Conservation (phyloP, 2,888 invertebrate species). For the Zeuzera pyrina region DNA sequence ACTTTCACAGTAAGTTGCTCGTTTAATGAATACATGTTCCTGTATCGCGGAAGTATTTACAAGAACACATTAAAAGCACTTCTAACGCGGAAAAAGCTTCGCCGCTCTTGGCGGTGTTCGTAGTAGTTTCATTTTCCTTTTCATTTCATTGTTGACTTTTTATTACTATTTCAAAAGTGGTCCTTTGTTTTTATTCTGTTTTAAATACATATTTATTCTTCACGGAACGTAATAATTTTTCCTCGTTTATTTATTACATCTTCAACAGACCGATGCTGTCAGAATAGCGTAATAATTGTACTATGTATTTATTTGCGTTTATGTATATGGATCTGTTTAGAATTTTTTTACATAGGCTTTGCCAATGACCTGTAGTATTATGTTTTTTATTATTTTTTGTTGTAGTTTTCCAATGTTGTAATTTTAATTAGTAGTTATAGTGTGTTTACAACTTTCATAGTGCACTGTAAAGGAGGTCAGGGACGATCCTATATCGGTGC, state of each 20-base stretch:
- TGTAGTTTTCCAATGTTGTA: conserved; percentile 16
- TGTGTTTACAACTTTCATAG: conserved; percentile 33
- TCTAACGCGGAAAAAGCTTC: conserved; percentile 35
- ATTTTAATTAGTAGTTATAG: conserved; percentile 15
- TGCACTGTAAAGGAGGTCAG: conserved; percentile 59
- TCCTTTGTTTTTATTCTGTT: no score
- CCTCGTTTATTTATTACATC: no score
- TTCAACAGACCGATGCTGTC: no score
- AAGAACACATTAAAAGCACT: no score
- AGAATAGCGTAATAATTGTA: no score
- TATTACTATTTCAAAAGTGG: no score
- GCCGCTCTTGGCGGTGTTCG: no score
- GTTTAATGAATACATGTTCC: conserved; percentile 12
- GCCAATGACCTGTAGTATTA: conserved; percentile 3
- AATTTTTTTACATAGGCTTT: not conserved
- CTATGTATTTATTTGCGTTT: not conserved
- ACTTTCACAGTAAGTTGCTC: conserved; percentile 36
- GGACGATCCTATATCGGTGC: conserved; percentile 41
- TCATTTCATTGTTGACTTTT: no score
- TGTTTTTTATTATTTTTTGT: conserved; percentile 9
- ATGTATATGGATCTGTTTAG: not conserved
- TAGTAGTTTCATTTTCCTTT: no score
- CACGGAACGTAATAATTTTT: no score
- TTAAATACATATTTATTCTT: no score
- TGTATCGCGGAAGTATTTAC: conserved; percentile 34